Evolutionary conservation across 1,140 invertebrate genomes (phyloP).

Genomic region (Macrobrachium nipponense): DNA sequence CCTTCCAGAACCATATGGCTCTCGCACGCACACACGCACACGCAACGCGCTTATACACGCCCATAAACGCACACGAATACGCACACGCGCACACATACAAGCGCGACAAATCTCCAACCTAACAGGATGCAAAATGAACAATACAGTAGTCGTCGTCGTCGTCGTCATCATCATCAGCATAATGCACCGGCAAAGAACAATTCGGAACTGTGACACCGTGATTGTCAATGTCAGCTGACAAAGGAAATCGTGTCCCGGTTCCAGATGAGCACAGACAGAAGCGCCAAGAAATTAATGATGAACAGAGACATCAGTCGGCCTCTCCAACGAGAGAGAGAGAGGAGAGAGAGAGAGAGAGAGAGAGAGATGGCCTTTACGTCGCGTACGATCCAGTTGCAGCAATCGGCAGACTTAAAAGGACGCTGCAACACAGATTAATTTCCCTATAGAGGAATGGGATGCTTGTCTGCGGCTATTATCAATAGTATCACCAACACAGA

Average conservation of each 20-base stretch:
- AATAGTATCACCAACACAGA: slow-evolving; percentile 24
- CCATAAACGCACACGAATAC: too few relatives aligned
- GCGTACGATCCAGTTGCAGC: too few relatives aligned
- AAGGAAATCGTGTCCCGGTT: not conserved
- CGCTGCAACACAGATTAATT: slow-evolving; percentile 16
- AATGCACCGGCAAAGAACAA: not conserved
- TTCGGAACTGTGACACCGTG: too few relatives aligned
- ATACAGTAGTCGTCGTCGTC: not conserved
- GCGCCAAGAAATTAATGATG: not conserved
- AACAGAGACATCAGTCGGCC: slow-evolving; percentile 17
- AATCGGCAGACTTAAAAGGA: not conserved
- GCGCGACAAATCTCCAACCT: not conserved
- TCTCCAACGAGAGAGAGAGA: too few relatives aligned
- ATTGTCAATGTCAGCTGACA: too few relatives aligned
- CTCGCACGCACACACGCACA: slow-evolving; percentile 15
- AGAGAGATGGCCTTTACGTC: too few relatives aligned
- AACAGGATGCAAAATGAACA: slow-evolving; percentile 6
- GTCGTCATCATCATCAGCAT: not conserved
- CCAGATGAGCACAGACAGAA: slow-evolving; percentile 35
- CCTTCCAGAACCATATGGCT: slow-evolving; percentile 26
- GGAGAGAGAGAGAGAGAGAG: too few relatives aligned
- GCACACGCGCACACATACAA: too few relatives aligned
- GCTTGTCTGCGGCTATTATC: not conserved
- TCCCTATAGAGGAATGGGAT: slow-evolving; percentile 18
- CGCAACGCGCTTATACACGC: too few relatives aligned